Base-by-base conservation (phyloP, 2,113 vertebrate genomes). In the Plecotus auritus region DNA sequence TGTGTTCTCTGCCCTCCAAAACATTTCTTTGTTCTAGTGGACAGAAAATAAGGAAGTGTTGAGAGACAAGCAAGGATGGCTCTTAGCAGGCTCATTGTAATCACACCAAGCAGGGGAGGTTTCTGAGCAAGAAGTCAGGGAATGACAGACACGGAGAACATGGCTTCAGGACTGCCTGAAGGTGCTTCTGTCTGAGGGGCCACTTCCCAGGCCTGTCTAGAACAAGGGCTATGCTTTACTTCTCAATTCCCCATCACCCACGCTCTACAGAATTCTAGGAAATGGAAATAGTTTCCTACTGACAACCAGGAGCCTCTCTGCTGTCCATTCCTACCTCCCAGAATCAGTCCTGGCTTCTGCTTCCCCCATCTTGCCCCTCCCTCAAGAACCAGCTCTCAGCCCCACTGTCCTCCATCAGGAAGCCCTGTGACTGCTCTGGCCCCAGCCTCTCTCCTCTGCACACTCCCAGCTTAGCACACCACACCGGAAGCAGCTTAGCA, bases 401-500 rank as follows among this genome's bases (percentile, higher is more conserved):
- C n/a, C 14, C 26, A 17, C 23, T 37, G 1, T 28, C 30, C 69
- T 42, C 74, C 9, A 1, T 23, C 64, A 49, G 40, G 18, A 30
- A 76, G n/a, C 5, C 42, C 5, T 12, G 35, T 7, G 61, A 45
- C 26, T 42, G 9, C 76, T 3, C 32, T 2, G 28, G 18, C 4
- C 49, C 70, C 73, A 7, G 3, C 77, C 32, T 20, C 0, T 4
- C 28, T 1, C 6, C 7, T 28, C 42, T 16, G 32, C 18, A 9
- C 35, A 5, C 4, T 37, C 30, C 3, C 69, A 23, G 69, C 49
- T 64, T 13, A 9, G 32, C 13, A 26, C 1, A 4, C 8, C 11
- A 4, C 1, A 11, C 67, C 6, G 2, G 32, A 16, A 45, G 49
- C 0, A 0, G 51, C 18, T 20, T 26, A 59, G 56, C 4, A 26